phyloP scores from a whole-genome alignment of 2,797 vertebrate species.

The Typhlichthys subterraneus region DNA sequence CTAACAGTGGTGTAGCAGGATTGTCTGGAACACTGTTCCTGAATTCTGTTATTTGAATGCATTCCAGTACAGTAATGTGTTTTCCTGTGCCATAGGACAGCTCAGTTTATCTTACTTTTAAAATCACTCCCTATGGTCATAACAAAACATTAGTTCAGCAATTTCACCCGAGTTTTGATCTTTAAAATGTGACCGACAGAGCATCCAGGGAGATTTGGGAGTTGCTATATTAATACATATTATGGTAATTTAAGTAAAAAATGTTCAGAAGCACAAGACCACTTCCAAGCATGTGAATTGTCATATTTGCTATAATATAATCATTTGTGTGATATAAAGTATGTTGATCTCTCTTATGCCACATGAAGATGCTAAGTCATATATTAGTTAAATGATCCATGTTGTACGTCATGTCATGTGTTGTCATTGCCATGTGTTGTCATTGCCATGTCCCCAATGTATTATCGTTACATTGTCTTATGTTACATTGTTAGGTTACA shows the following conservation, averaged over 20 bases:
- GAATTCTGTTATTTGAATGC: background rate
- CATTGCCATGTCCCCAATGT: too few species aligned
- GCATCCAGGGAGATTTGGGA: background rate
- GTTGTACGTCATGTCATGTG: too few species aligned
- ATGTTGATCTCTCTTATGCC: background rate
- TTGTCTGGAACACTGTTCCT: slow-evolving; percentile 7
- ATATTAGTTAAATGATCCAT: background rate
- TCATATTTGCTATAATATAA: background rate
- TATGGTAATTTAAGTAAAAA: background rate
- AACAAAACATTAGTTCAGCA: background rate
- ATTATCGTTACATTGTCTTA: too few species aligned
- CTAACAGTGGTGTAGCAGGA: slow-evolving; percentile 5
- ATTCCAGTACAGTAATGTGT: background rate
- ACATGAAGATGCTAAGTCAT: background rate
- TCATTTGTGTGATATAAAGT: background rate
- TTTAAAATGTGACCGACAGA: slow-evolving; percentile 1
- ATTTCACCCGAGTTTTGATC: background rate
- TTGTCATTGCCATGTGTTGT: too few species aligned
- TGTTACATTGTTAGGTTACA: too few species aligned
- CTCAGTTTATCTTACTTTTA: background rate
- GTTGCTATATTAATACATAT: background rate
- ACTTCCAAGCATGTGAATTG: too few species aligned
- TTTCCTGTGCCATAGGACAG: background rate
- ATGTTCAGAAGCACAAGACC: too few species aligned
- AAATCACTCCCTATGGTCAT: background rate